phyloP scores from a whole-genome alignment of 1,140 invertebrate species.

The Tenebrio molitor region DNA sequence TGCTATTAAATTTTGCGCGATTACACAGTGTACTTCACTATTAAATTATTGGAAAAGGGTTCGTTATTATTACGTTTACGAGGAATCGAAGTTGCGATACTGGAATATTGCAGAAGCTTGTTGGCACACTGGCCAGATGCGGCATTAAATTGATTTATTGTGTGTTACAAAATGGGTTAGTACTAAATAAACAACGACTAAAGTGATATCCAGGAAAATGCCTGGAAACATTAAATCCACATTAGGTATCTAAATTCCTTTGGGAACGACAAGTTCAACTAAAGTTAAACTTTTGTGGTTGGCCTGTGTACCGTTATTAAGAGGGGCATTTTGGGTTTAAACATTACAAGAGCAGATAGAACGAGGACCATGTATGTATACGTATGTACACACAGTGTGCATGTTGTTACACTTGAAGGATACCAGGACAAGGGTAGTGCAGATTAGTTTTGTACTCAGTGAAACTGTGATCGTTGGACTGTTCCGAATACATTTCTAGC shows the following conservation, averaged over 20 bases:
- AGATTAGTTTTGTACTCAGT: too few relatives aligned
- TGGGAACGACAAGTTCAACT: slow-evolving; percentile 12
- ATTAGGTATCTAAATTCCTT: slow-evolving; percentile 23
- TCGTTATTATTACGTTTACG: too few relatives aligned
- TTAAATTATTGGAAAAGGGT: too few relatives aligned
- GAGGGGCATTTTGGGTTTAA: neutral
- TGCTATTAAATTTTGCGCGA: too few relatives aligned
- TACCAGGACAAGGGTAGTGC: too few relatives aligned
- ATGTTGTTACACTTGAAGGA: neutral
- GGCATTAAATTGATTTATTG: slow-evolving; percentile 37
- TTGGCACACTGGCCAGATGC: slow-evolving; percentile 9
- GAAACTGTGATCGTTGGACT: too few relatives aligned
- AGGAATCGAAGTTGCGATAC: slow-evolving; percentile 10
- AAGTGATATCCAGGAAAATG: slow-evolving; percentile 29
- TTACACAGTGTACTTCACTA: too few relatives aligned
- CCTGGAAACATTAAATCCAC: slow-evolving; percentile 21
- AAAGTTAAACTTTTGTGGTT: slow-evolving; percentile 24
- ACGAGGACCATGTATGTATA: neutral
- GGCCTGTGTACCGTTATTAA: slow-evolving; percentile 6
- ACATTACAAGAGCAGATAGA: neutral
- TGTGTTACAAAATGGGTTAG: slow-evolving; percentile 30
- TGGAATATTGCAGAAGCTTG: slow-evolving; percentile 26
- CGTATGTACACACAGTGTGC: neutral
- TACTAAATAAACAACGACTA: slow-evolving; percentile 31
- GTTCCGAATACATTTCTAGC: too few relatives aligned